Evolutionary conservation across 2,797 vertebrate species (phyloP).

Genomic region (Acridotheres tristis): DNA sequence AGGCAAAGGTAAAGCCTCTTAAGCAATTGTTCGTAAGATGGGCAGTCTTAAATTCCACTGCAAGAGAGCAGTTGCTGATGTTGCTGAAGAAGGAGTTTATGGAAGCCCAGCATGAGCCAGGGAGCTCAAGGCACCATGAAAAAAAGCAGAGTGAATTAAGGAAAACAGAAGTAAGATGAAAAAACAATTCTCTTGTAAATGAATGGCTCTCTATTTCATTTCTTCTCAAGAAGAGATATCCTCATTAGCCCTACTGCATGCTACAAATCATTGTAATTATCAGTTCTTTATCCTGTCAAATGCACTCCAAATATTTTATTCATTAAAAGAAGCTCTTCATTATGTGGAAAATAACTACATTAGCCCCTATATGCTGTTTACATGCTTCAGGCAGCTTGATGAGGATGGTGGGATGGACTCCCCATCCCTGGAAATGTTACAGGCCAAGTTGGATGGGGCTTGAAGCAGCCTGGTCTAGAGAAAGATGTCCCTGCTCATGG

Average conservation of each 20-base stretch:
- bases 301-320: conserved; percentile 36
- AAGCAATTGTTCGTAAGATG: background rate
- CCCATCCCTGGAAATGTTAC: background rate
- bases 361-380: background rate
- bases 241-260: conserved; percentile 16
- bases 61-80: background rate
- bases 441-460: background rate
- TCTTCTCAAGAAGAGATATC: conserved; percentile 18
- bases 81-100: conserved; percentile 22
- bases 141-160: conserved; percentile 26
- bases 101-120: conserved; percentile 13
- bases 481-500: background rate
- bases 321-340: background rate
- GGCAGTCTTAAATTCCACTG: background rate
- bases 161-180: conserved; percentile 27
- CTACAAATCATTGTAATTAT: conserved; percentile 53
- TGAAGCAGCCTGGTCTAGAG: background rate
- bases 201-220: background rate
- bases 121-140: conserved; percentile 18
- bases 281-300: conserved; percentile 41
- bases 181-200: conserved; percentile 5
- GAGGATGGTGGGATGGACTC: background rate
- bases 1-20: background rate
- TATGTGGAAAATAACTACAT: background rate
- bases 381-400: background rate